Conservation (phyloP, 1,140 invertebrate genomes). For the Probaryconus sp. region DNA sequence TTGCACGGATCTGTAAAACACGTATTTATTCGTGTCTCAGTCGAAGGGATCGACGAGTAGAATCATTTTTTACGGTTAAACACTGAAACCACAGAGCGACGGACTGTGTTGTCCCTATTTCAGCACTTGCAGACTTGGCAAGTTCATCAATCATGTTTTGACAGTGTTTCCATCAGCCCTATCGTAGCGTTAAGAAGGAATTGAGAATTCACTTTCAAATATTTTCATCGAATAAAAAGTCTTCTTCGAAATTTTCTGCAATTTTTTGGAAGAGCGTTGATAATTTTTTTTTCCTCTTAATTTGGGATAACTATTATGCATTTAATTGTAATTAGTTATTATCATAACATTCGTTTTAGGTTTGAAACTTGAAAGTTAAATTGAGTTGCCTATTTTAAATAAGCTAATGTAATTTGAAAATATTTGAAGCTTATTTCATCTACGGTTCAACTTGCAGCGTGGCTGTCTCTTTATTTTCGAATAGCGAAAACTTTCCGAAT, state of each 20-base stretch:
- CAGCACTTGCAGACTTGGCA: conserved; percentile 5
- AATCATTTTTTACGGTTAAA: conserved; percentile 30
- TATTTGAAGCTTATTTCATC: conserved; percentile 52
- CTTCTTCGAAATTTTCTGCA: neutral
- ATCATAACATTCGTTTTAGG: conserved; percentile 39
- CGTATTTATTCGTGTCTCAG: no score
- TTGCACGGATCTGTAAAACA: no score
- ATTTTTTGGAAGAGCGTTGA: conserved; percentile 1
- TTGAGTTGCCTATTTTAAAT: conserved; percentile 55
- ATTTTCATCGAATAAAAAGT: conserved; percentile 1
- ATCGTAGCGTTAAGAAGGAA: conserved; percentile 14
- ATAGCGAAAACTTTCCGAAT: conserved; percentile 38
- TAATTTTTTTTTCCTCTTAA: neutral
- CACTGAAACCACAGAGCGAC: conserved; percentile 12
- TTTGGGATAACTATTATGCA: conserved; percentile 2
- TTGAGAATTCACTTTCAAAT: conserved; percentile 7
- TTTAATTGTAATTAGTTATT: conserved; percentile 36
- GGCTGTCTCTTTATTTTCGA: conserved; percentile 51
- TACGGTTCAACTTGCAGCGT: conserved; percentile 20
- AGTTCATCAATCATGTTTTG: conserved; percentile 37
- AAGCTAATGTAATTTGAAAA: conserved; percentile 51
- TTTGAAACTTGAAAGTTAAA: conserved; percentile 56
- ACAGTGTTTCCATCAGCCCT: conserved; percentile 15
- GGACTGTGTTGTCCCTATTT: conserved; percentile 17
- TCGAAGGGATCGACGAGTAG: conserved; percentile 1